These are phyloP conservation scores for Exaiptasia diaphana DNA, from an alignment of 64 coral and sea anemone genomes.

Conservation along the genomic window DNA sequence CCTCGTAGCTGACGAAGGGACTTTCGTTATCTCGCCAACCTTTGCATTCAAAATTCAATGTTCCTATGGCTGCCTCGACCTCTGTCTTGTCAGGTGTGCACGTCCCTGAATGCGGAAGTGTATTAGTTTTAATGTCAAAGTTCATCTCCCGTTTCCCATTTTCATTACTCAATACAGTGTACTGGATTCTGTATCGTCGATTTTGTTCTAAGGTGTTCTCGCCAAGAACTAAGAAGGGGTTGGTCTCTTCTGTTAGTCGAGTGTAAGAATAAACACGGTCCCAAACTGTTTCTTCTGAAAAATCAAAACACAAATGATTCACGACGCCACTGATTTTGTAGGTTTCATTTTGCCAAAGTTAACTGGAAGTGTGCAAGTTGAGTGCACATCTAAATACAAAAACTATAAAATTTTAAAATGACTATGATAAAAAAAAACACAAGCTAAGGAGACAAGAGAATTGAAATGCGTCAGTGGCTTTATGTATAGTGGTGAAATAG, in stretches of 20 bases:
- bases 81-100: neutral
- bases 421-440: no score
- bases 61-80: neutral
- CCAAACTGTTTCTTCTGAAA: neutral
- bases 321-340: no score
- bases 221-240: neutral
- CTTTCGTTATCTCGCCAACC: conserved; percentile 1
- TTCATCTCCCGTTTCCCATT: neutral
- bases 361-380: no score
- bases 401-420: no score
- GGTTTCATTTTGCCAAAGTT: no score
- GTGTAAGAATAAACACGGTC: neutral
- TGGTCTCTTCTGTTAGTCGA: neutral
- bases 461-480: no score
- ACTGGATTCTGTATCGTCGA: neutral
- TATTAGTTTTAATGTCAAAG: neutral
- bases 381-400: no score
- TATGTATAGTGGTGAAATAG: no score
- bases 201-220: neutral
- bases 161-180: neutral
- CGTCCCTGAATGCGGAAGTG: neutral
- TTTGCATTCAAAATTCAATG: neutral
- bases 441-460: no score
- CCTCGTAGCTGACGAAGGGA: neutral
- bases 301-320: no score